Base-by-base conservation (phyloP, 1,140 invertebrate genomes). In the Meloidogyne floridensis region DNA sequence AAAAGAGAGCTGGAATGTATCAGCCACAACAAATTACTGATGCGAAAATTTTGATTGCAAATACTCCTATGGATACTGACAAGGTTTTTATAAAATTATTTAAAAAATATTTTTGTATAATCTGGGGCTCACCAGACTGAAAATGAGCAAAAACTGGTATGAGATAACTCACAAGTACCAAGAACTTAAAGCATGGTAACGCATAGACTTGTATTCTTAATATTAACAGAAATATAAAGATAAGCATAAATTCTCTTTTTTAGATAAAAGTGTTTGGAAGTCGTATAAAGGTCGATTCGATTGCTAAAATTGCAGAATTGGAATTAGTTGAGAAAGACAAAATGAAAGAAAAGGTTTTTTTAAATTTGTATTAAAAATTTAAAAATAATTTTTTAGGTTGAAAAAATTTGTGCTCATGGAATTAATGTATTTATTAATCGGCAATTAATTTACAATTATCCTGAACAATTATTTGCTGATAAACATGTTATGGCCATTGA, bases 391-490 rank as follows among this genome's bases (percentile, higher is more conserved):
- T 43, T 86, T 72, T 18, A 87, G 86, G 88, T 89, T n/a, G 82
- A 96, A 83, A 97, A 97, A 91, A 99, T 99, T 82, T 89, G 98
- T 8, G 94, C 94, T 85, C 96, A 99, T 91, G 94, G 95, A 81
- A 95, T 94, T 91, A 99, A 97, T 92, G 98, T 99, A 0, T 99
- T 99, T 88, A 97, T 99, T 87, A 99, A 99, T 91, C 94, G 88
- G n/a, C 98, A 99, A 92, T 91, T 99, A 73, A 99, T 99, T 90
- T 99, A 99, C 92, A 99, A 99, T 91, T 99, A 99, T 90, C 98
- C 98, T 1, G 98, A 99, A 91, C 98, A 99, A 92, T 91, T 99
- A 77, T 99, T 99, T 91, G 95, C 97, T 76, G 98, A 99, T 93
- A 94, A 95, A 82, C 94, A 95, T 81, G 93, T 99, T 0, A 99